A percentile compares a stretch with the other conserved stretches of the same genome.
Evolutionary conservation across 2,888 invertebrate genomes (phyloP).

Genomic region (Phragmatobia fuliginosa): DNA sequence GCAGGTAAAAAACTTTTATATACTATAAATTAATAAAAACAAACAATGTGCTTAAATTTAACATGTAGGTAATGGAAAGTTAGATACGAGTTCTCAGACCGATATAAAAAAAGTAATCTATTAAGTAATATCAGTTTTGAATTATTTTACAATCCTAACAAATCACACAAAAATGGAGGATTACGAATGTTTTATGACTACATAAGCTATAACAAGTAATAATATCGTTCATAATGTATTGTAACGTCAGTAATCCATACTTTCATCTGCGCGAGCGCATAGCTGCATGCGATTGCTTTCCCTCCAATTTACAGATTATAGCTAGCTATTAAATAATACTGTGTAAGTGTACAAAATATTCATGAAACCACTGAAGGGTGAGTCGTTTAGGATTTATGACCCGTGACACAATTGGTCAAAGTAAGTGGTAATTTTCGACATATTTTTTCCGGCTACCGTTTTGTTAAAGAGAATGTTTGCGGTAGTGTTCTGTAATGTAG

Average conservation of each 20-base stretch:
- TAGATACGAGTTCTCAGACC: not conserved
- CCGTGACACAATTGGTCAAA: constrained; percentile 23
- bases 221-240: constrained; percentile 40
- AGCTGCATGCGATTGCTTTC: constrained; percentile 59
- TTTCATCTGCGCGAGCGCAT: constrained; percentile 51
- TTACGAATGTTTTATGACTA: constrained; percentile 4
- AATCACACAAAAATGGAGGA: not conserved
- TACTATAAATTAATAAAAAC: no score
- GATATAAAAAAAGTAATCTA: not conserved
- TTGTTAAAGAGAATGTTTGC: constrained; percentile 1
- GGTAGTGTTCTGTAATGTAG: not conserved
- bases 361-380: constrained; percentile 37
- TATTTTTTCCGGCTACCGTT: not conserved
- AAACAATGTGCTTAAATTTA: no score
- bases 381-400: constrained; percentile 37
- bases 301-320: constrained; percentile 34
- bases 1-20: no score
- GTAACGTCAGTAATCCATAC: constrained; percentile 44
- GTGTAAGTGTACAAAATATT: constrained; percentile 41
- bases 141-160: not conserved
- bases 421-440: not conserved
- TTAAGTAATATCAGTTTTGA: not conserved
- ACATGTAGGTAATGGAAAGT: not conserved
- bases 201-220: constrained; percentile 25
- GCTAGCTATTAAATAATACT: constrained; percentile 46